Percentiles rank a stretch among this genome's conserved stretches.
phyloP scores from a whole-genome alignment of 2,888 invertebrate genomes.

The Eucriotettix oculatus region DNA sequence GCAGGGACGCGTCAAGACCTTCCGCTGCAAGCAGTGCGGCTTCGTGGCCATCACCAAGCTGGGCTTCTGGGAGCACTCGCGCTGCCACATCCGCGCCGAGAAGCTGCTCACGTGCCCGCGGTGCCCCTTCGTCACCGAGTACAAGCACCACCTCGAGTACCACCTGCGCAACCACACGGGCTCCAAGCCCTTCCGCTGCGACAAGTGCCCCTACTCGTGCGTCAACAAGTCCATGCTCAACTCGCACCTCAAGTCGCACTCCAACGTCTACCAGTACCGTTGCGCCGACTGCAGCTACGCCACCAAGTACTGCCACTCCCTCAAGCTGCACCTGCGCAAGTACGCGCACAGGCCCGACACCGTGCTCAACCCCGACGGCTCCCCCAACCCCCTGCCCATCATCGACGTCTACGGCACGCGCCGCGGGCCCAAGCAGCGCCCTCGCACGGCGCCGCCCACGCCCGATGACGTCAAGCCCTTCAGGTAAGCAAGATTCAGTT shows the following conservation, averaged over 20 bases:
- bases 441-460: constrained; percentile 1
- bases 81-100: constrained; percentile 82
- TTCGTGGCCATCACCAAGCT: constrained; percentile 72
- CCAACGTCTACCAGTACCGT: constrained; percentile 78
- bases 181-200: constrained; percentile 88
- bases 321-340: constrained; percentile 87
- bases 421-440: constrained; percentile 60
- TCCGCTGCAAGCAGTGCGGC: constrained; percentile 85
- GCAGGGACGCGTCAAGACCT: constrained; percentile 67
- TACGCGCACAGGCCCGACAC: constrained; percentile 81
- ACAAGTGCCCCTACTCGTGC: constrained; percentile 74
- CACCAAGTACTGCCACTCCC: constrained; percentile 94
- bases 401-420: constrained; percentile 85
- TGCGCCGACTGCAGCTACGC: constrained; percentile 90
- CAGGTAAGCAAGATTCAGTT: too few relatives aligned
- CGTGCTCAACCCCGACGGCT: constrained; percentile 77
- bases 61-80: constrained; percentile 86
- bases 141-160: constrained; percentile 96
- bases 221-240: constrained; percentile 99
- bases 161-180: constrained; percentile 90
- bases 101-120: constrained; percentile 79
- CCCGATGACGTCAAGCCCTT: too few relatives aligned
- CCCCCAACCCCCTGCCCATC: constrained; percentile 71
- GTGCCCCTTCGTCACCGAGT: constrained; percentile 95
- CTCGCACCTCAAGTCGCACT: constrained; percentile 93